Evolutionary conservation across 2,888 invertebrate genomes (phyloP).

Genomic region (Hedya salicella): DNA sequence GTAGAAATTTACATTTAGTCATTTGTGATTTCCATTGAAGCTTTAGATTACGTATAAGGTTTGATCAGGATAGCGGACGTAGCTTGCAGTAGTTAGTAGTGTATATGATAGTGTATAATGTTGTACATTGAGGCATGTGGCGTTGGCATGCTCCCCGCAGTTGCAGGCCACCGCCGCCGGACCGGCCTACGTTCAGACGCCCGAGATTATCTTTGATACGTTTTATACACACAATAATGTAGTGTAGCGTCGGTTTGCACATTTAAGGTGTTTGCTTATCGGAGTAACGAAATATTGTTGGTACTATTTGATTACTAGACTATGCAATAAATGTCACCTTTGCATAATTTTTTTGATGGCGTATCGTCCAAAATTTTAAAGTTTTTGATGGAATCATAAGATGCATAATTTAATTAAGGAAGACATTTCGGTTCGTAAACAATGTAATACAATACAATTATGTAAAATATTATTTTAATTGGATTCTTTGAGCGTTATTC

Average conservation of each 20-base stretch:
- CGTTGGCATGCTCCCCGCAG: conserved; percentile 81
- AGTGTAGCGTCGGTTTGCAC: neutral
- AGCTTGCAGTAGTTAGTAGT: conserved; percentile 62
- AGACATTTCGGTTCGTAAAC: too few relatives aligned
- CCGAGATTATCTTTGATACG: conserved; percentile 13
- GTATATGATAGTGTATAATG: conserved; percentile 60
- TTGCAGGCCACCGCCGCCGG: conserved; percentile 64
- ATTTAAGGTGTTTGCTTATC: conserved; percentile 7
- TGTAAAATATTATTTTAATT: too few relatives aligned
- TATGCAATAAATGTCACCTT: too few relatives aligned
- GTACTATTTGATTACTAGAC: neutral
- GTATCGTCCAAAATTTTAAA: too few relatives aligned
- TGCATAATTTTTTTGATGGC: too few relatives aligned
- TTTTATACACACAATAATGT: neutral
- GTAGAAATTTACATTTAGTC: too few relatives aligned
- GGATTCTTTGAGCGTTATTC: too few relatives aligned
- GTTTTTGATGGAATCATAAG: too few relatives aligned
- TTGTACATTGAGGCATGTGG: conserved; percentile 78
- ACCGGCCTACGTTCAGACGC: conserved; percentile 63
- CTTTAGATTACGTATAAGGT: conserved; percentile 10
- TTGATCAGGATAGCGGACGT: conserved; percentile 61
- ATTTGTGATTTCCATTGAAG: too few relatives aligned
- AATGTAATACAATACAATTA: too few relatives aligned
- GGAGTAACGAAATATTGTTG: conserved; percentile 9
- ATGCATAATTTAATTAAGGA: too few relatives aligned